Percentiles rank a stretch among this genome's conserved stretches.
These are phyloP conservation scores for Marronus borbonicus DNA, from an alignment of 2,888 invertebrate species.

Conservation along the genomic window DNA sequence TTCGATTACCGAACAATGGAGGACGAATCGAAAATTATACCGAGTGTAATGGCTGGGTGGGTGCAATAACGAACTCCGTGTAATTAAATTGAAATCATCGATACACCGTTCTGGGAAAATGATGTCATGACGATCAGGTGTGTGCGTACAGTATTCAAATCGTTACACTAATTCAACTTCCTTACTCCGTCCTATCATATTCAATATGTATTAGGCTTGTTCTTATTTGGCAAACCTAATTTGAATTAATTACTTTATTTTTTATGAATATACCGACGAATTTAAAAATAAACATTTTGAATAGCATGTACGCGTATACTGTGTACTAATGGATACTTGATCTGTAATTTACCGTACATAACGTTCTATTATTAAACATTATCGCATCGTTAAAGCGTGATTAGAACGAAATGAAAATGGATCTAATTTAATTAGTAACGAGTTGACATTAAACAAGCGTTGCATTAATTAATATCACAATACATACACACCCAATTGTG, in stretches of 20 bases:
- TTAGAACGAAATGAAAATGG: neutral
- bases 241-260: neutral
- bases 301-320: neutral
- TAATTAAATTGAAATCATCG: conserved; percentile 44
- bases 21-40: conserved; percentile 30
- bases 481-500: neutral
- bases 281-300: neutral
- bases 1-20: conserved; percentile 24
- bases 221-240: neutral
- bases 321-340: neutral
- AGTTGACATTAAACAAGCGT: conserved; percentile 15
- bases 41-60: conserved; percentile 35
- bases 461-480: conserved; percentile 14
- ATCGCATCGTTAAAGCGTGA: conserved; percentile 22
- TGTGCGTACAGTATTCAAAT: conserved; percentile 6
- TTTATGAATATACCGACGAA: neutral
- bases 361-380: conserved; percentile 26
- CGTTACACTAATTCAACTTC: neutral
- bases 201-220: neutral
- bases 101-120: conserved; percentile 23
- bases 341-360: neutral
- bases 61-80: conserved; percentile 32
- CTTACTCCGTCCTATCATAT: neutral
- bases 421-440: conserved; percentile 25
- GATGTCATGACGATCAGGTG: conserved; percentile 39